A percentile compares a stretch with the other conserved stretches of the same genome.
phyloP scores from a whole-genome alignment of 2,888 invertebrate genomes.

The Xestia rhomboidea region DNA sequence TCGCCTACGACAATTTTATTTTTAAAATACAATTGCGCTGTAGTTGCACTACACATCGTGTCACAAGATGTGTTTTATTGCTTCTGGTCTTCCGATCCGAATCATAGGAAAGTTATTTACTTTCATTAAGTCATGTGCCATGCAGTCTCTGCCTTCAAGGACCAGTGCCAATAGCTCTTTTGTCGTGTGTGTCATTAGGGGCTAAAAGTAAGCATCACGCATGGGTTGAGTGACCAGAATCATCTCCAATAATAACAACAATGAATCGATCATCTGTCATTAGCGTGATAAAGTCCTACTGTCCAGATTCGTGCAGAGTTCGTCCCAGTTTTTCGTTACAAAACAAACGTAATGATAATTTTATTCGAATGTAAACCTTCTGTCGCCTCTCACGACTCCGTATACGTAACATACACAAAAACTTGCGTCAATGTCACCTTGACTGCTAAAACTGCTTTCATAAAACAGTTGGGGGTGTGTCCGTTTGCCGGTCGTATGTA shows the following conservation, averaged over 20 bases:
- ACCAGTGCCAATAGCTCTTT: constrained; percentile 30
- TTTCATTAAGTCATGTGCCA: constrained; percentile 59
- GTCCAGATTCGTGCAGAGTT: not conserved
- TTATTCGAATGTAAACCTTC: constrained; percentile 6
- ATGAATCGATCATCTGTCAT: not conserved
- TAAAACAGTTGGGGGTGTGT: constrained; percentile 60
- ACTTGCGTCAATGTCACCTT: constrained; percentile 57
- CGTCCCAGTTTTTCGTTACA: not conserved
- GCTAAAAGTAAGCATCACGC: constrained; percentile 42
- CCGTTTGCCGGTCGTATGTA: constrained; percentile 40
- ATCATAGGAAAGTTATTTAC: constrained; percentile 54
- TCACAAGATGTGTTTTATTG: constrained; percentile 63
- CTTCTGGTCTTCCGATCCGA: constrained; percentile 39
- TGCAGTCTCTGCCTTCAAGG: constrained; percentile 40
- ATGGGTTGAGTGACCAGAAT: constrained; percentile 52
- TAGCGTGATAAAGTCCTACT: constrained; percentile 1
- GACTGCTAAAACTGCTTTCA: constrained; percentile 49
- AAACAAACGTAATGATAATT: constrained; percentile 14
- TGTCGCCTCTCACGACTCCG: constrained; percentile 8
- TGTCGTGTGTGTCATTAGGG: constrained; percentile 21
- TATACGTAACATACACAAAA: constrained; percentile 35
- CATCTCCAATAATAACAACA: constrained; percentile 2
- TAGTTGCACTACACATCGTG: constrained; percentile 24
- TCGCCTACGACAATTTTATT: constrained; percentile 62
- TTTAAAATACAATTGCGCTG: constrained; percentile 61